Evolutionary conservation across 2,113 vertebrate genomes (phyloP).

Genomic region (Polypterus senegalus): DNA sequence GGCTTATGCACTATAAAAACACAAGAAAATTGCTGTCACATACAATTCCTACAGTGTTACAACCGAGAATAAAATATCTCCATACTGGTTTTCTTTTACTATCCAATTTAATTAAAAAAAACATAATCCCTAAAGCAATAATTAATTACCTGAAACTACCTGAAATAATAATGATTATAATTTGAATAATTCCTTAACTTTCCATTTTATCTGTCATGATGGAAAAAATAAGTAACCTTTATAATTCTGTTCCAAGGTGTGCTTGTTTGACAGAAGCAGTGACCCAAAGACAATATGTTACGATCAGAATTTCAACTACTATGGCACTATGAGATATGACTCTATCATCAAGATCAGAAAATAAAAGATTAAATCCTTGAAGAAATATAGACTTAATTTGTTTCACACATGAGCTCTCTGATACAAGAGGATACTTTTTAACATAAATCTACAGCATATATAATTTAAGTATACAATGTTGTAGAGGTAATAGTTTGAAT

Average conservation of each 20-base stretch:
- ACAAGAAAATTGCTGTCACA: too few relatives aligned
- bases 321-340: slow-evolving; percentile 63
- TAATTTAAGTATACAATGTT: slow-evolving; percentile 6
- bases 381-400: slow-evolving; percentile 84
- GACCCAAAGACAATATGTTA: slow-evolving; percentile 85
- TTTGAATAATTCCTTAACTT: background rate
- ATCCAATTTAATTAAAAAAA: too few relatives aligned
- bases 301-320: slow-evolving; percentile 60
- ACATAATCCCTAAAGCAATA: background rate
- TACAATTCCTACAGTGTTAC: too few relatives aligned
- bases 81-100: too few relatives aligned
- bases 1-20: too few relatives aligned
- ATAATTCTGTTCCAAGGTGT: slow-evolving; percentile 77
- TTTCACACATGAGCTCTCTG: slow-evolving; percentile 68
- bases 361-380: slow-evolving; percentile 59
- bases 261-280: slow-evolving; percentile 69
- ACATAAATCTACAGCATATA: slow-evolving; percentile 64
- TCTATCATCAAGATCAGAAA: slow-evolving; percentile 53
- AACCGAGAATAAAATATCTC: too few relatives aligned
- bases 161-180: too few relatives aligned
- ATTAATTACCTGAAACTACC: too few relatives aligned
- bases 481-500: too few relatives aligned
- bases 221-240: slow-evolving; percentile 99
- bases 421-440: slow-evolving; percentile 80
- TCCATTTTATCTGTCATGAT: slow-evolving; percentile 31